Base-by-base conservation (phyloP, 2,113 vertebrate genomes). In the Panthera uncia region DNA sequence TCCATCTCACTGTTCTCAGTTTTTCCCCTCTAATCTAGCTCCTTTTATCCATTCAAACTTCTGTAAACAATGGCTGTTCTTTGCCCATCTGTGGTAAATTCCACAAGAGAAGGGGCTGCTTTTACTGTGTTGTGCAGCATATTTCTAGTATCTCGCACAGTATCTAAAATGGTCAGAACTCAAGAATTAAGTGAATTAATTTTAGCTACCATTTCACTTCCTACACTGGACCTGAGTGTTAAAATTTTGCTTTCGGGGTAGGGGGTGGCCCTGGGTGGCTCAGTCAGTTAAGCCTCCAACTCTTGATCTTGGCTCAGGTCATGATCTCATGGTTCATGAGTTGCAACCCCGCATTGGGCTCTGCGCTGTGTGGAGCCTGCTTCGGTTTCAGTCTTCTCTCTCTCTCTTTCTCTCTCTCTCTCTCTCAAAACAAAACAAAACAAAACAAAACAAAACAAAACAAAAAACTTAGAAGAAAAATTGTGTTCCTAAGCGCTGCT, bases 171-270 rank as follows among this genome's bases (percentile, higher is more conserved):
- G 38, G 0, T 61, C 68, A 10, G 23, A 45, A 11, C 50, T 74
- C 14, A 68, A 76, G 80, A 55, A 74, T 74, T 94, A 82, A 79
- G 69, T 74, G n/a, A 74, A 45, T 89, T 65, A 1, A 85, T 87
- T 90, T 90, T 87, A 86, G n/a, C 8, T 76, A 82, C 4, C 3
- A 0, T 87, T 27, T 93, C 23, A 5, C 65, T 38, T 92, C 85
- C 25, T 15, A 52, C 25, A 57, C 7, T 87, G 21, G 66, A 79
- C n/a, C 29, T 94, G n/a, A 48, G 13, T 78, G 18, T 71, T 78
- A 86, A 86, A 83, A 50, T 85, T 94, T 94, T 95, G 14, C 38
- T 96, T 96, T 89, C 2, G 33, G 18, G 18, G 55, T 45, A 8
- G 45, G 45, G 45, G 45, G 45, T 45, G 55, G 55, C 57, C 57